A percentile compares a stretch with the other conserved stretches of the same genome.
Conservation (phyloP, 2,113 vertebrate species). For the Thamnaconus septentrionalis region DNA sequence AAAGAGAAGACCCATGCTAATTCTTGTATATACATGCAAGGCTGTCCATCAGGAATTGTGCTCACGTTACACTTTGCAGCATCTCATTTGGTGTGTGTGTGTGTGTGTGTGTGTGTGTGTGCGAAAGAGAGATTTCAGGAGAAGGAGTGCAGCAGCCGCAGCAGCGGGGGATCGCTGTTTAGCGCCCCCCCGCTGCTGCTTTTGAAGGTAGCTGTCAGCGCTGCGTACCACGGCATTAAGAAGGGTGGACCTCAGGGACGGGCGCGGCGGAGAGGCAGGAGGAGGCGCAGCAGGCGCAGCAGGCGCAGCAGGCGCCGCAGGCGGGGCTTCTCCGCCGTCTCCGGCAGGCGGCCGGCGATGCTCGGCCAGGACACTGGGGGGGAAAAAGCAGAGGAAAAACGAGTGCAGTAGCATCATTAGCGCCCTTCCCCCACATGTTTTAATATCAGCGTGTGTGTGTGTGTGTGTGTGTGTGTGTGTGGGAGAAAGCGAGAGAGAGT, state of each 20-base stretch:
- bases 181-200: slow-evolving; percentile 49
- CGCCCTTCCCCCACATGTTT: slow-evolving; percentile 32
- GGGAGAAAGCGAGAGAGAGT: neutral
- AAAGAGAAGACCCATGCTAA: slow-evolving; percentile 17
- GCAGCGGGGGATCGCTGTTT: slow-evolving; percentile 35
- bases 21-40: slow-evolving; percentile 19
- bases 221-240: slow-evolving; percentile 59
- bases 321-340: slow-evolving; percentile 46
- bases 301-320: slow-evolving; percentile 39
- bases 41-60: no score
- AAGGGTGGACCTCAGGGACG: slow-evolving; percentile 57
- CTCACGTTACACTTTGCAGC: no score
- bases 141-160: slow-evolving; percentile 11
- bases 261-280: slow-evolving; percentile 46
- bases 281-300: slow-evolving; percentile 28
- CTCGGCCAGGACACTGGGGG: slow-evolving; percentile 4
- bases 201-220: slow-evolving; percentile 62
- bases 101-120: slow-evolving; percentile 4
- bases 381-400: slow-evolving; percentile 31
- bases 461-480: neutral
- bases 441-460: slow-evolving; percentile 22
- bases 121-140: slow-evolving; percentile 8
- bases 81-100: slow-evolving; percentile 1
- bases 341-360: slow-evolving; percentile 49
- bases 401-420: slow-evolving; percentile 33